These are phyloP conservation scores for Cataglyphis cursor DNA, from an alignment of 2,888 invertebrate species.

Conservation along the genomic window DNA sequence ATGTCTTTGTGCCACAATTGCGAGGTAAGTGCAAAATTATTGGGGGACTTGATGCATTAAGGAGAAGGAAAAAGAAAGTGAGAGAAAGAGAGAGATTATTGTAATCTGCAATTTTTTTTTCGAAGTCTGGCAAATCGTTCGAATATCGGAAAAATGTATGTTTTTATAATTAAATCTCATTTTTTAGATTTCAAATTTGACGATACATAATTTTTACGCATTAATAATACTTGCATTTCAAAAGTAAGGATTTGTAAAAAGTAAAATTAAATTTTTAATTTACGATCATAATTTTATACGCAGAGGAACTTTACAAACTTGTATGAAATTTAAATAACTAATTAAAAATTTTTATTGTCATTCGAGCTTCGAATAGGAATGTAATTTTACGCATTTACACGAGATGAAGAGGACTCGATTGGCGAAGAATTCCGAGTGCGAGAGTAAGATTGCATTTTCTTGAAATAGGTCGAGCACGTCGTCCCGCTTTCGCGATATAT, in stretches of 20 bases:
- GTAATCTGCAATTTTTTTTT: not conserved
- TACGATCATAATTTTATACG: not conserved
- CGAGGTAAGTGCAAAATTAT: constrained; percentile 53
- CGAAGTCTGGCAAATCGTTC: not conserved
- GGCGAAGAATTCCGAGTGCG: constrained; percentile 1
- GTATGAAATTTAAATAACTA: not conserved
- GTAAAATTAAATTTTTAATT: not conserved
- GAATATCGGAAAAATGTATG: not conserved
- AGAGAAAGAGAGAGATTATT: constrained; percentile 10
- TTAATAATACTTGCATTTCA: not conserved
- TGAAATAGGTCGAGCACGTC: constrained; percentile 44
- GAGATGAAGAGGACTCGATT: not conserved
- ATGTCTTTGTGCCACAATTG: constrained; percentile 43
- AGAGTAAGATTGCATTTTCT: constrained; percentile 37
- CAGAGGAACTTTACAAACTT: not conserved
- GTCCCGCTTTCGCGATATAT: constrained; percentile 42
- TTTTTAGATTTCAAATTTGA: not conserved
- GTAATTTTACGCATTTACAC: constrained; percentile 2
- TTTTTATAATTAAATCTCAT: not conserved
- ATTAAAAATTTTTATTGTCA: not conserved
- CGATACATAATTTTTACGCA: not conserved
- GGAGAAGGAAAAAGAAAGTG: not conserved
- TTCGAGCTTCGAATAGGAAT: not conserved
- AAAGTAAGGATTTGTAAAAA: not conserved
- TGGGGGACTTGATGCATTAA: constrained; percentile 20